Percentiles rank a stretch among this genome's conserved stretches.
Conservation (phyloP, 2,113 vertebrate genomes). For the Equus quagga region DNA sequence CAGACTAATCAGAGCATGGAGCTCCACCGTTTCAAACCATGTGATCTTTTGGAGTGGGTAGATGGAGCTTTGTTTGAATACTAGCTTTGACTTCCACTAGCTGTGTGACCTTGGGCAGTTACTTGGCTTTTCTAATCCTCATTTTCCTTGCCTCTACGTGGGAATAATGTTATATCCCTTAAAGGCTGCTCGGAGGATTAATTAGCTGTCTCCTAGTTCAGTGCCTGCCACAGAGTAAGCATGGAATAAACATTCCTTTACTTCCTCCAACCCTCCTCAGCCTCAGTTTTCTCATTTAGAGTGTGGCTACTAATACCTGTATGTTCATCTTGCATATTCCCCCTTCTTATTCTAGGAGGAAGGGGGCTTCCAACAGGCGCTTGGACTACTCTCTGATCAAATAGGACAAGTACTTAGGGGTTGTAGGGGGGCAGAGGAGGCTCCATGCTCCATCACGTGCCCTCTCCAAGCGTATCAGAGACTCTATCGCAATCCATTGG, state of each 20-base stretch:
- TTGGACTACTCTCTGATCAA: not conserved
- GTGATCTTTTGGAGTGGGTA: not conserved
- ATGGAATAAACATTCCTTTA: not conserved
- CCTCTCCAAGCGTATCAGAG: not conserved
- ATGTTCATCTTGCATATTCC: not conserved
- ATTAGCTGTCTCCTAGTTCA: not conserved
- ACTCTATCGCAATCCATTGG: accelerated
- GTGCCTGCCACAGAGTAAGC: not conserved
- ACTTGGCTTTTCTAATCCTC: slow-evolving; percentile 77
- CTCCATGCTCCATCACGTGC: accelerated
- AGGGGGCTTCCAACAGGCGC: not conserved
- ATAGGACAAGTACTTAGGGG: not conserved
- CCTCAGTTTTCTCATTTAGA: not conserved
- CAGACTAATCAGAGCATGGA: not conserved
- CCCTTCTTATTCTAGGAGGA: not conserved
- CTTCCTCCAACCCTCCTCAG: not conserved
- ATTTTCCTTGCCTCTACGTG: slow-evolving; percentile 72
- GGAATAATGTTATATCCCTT: slow-evolving; percentile 8
- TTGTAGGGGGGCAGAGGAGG: not conserved
- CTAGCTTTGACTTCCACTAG: slow-evolving; percentile 62
- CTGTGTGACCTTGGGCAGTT: slow-evolving; percentile 64
- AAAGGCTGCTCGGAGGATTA: not conserved
- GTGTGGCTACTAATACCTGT: not conserved
- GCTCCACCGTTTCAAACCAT: not conserved
- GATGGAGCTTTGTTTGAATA: slow-evolving; percentile 38